phyloP scores from a whole-genome alignment of 2,113 vertebrate species.

The Chaetura pelagica region DNA sequence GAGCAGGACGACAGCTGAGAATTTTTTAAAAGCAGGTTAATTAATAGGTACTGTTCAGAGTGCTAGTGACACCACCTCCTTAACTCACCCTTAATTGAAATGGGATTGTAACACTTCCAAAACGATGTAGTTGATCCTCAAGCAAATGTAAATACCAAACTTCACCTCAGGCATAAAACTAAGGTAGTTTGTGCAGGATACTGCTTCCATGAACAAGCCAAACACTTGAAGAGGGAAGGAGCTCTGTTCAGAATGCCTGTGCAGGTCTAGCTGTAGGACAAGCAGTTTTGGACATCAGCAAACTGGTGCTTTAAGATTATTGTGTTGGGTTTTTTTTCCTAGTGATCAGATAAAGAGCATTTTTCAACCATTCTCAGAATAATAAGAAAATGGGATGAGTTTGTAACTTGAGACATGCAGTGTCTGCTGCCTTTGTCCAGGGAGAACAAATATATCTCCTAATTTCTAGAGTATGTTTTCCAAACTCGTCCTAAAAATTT shows the following conservation, averaged over 20 bases:
- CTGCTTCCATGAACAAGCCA: background rate
- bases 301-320: background rate
- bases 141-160: background rate
- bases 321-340: background rate
- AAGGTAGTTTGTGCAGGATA: background rate
- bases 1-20: background rate
- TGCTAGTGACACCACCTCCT: background rate
- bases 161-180: background rate
- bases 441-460: background rate
- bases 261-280: background rate
- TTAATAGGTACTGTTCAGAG: background rate
- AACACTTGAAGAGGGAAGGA: background rate
- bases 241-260: background rate
- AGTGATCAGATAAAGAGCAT: background rate
- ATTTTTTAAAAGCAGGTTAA: background rate
- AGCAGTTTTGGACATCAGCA: background rate
- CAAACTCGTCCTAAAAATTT: background rate
- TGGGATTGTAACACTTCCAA: background rate
- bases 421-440: background rate
- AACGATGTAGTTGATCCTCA: background rate
- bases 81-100: background rate
- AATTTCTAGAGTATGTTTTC: background rate
- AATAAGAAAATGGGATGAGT: background rate
- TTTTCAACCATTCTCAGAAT: background rate
- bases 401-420: background rate